A percentile compares a stretch with the other conserved stretches of the same genome.
phyloP scores from a whole-genome alignment of 2,113 vertebrate genomes.

The Vulpes ferrilata region DNA sequence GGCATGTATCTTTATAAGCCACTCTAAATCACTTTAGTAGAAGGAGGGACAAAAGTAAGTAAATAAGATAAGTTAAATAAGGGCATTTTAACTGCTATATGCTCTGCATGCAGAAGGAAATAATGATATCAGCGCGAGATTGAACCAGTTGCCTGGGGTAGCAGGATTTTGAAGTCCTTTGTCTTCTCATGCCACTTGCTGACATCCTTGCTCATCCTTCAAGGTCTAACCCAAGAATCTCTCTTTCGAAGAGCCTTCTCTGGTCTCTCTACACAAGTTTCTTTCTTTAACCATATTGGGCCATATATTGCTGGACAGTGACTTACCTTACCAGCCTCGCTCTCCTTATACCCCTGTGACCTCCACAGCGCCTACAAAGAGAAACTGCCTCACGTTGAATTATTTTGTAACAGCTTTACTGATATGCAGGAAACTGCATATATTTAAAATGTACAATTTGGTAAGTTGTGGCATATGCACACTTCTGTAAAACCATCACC shows the following conservation, averaged over 20 bases:
- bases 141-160: background rate
- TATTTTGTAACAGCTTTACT: conserved; percentile 1
- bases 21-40: background rate
- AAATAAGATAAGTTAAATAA: background rate
- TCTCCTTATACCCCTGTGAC: background rate
- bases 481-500: background rate
- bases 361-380: background rate
- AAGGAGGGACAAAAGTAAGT: background rate
- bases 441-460: background rate
- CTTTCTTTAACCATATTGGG: background rate
- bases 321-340: background rate
- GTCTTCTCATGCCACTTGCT: background rate
- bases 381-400: background rate
- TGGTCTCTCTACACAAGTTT: background rate
- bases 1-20: background rate
- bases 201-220: background rate
- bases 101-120: background rate
- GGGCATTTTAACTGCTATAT: background rate
- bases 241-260: background rate
- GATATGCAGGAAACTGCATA: background rate
- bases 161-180: background rate
- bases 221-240: background rate
- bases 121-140: background rate
- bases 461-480: background rate
- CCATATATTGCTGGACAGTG: background rate